Evolutionary conservation across 2,113 vertebrate species (phyloP).

Genomic region (Mesoclemmys tuberculata): DNA sequence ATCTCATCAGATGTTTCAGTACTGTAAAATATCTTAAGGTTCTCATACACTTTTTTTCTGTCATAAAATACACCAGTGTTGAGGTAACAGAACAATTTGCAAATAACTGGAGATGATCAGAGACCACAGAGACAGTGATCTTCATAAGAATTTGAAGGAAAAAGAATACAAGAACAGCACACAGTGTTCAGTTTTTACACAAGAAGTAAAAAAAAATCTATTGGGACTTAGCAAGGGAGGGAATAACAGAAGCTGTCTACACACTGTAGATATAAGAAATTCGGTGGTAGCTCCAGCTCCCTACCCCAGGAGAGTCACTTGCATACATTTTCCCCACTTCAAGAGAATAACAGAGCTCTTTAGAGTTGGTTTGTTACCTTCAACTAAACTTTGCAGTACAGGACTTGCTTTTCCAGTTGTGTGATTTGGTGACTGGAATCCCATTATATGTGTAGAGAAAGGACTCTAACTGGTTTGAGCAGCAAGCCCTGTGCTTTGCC

Average conservation of each 20-base stretch:
- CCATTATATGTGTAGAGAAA: constrained; percentile 13
- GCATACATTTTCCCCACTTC: not conserved
- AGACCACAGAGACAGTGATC: not conserved
- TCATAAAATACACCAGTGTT: not conserved
- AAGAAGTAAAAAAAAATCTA: not conserved
- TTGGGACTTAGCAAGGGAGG: not conserved
- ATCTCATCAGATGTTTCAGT: not conserved
- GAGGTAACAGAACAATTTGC: not conserved
- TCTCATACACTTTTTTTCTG: not conserved
- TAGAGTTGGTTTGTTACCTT: not conserved
- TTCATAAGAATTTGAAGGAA: not conserved
- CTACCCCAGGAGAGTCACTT: not conserved
- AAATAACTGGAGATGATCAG: not conserved
- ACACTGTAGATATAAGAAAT: not conserved
- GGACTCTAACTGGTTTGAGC: constrained; percentile 3
- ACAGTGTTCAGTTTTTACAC: not conserved
- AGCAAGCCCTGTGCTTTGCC: not conserved
- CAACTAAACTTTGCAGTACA: not conserved
- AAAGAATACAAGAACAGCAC: not conserved
- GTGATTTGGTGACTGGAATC: not conserved
- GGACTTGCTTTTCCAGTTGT: not conserved
- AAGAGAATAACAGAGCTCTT: not conserved
- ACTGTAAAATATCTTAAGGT: not conserved
- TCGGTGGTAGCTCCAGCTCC: not conserved
- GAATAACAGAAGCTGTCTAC: not conserved